Evolutionary conservation across 2,797 vertebrate genomes (phyloP).

Genomic region (Sebastes aleutianus): DNA sequence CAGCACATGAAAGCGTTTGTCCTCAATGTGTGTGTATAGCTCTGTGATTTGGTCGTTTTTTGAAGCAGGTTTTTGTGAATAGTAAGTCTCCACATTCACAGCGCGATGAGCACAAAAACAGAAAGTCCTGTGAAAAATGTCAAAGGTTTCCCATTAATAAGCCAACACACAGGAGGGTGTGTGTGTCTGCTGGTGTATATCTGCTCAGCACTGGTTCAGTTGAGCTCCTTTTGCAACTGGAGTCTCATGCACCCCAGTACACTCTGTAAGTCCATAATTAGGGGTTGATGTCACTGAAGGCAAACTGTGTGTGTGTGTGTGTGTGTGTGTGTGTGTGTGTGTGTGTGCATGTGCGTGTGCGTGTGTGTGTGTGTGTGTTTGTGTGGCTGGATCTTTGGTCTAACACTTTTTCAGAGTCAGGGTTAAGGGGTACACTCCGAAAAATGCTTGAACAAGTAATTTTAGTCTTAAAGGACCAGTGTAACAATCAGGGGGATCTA

Average conservation of each 20-base stretch:
- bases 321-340: not conserved
- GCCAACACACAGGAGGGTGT: slow-evolving; percentile 15
- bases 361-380: not conserved
- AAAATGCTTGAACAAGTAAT: not conserved
- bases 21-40: not conserved
- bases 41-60: slow-evolving; percentile 15
- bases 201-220: slow-evolving; percentile 29
- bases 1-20: not conserved
- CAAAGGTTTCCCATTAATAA: slow-evolving; percentile 53
- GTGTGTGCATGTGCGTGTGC: not conserved
- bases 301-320: not conserved
- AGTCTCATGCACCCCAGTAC: slow-evolving; percentile 39
- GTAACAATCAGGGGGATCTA: no score
- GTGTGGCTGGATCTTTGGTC: not conserved
- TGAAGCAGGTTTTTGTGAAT: slow-evolving; percentile 34
- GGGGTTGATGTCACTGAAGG: slow-evolving; percentile 51
- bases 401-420: slow-evolving; percentile 2
- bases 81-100: slow-evolving; percentile 8
- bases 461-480: no score
- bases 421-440: not conserved
- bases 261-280: slow-evolving; percentile 61
- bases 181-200: slow-evolving; percentile 1
- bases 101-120: slow-evolving; percentile 16
- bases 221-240: slow-evolving; percentile 46
- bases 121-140: slow-evolving; percentile 36